phyloP scores from a whole-genome alignment of 1,140 invertebrate genomes.

The Philotrypesis tridentata region DNA sequence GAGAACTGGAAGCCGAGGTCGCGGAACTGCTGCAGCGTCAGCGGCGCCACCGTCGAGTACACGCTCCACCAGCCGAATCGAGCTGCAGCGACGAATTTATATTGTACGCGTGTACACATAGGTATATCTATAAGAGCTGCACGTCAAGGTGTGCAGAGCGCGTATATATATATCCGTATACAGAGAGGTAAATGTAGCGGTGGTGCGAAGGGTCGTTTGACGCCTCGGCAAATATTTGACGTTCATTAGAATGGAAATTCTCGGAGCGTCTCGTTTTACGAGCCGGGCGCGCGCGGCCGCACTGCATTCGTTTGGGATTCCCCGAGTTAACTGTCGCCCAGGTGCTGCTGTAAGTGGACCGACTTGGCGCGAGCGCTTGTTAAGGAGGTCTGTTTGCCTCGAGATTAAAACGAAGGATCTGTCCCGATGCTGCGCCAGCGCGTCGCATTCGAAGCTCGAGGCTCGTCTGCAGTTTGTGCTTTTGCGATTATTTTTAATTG shows the following conservation, averaged over 20 bases:
- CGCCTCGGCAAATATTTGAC: background rate
- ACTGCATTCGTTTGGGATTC: background rate
- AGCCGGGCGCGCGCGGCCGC: background rate
- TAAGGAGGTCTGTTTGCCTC: background rate
- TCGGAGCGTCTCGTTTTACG: background rate
- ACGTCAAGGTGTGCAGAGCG: too few species aligned
- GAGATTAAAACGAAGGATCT: too few species aligned
- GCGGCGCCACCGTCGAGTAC: slow-evolving; percentile 79
- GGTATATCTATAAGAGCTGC: too few species aligned
- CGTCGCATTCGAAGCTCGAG: too few species aligned
- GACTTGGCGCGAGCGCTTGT: background rate
- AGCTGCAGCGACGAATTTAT: slow-evolving; percentile 63
- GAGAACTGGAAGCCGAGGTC: slow-evolving; percentile 78
- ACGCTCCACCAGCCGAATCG: slow-evolving; percentile 81
- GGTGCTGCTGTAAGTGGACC: background rate
- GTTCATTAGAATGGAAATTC: background rate
- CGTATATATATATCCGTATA: too few species aligned
- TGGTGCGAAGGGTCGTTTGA: background rate
- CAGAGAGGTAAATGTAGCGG: too few species aligned
- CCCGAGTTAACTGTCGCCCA: background rate
- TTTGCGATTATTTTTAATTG: too few species aligned
- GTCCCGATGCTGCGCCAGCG: too few species aligned
- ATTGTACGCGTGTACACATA: background rate
- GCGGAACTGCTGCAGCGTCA: slow-evolving; percentile 77
- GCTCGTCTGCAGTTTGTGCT: too few species aligned